phyloP scores from a whole-genome alignment of 1,140 invertebrate genomes.

The Lanistes nyassanus region DNA sequence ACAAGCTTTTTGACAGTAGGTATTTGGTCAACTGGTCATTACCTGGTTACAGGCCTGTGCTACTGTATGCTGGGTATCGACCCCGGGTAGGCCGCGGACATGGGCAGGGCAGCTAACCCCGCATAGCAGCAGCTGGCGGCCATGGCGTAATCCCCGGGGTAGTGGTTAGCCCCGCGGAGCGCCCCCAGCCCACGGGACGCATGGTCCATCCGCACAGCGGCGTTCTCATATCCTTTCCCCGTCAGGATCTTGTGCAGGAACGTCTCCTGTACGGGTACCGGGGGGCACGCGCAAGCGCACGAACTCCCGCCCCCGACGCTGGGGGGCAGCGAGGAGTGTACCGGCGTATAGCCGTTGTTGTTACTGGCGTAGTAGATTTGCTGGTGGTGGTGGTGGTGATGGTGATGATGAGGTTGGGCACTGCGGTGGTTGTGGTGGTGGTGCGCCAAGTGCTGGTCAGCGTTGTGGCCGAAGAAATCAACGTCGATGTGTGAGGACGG shows the following conservation, averaged over 20 bases:
- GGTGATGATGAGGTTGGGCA: conserved; percentile 1
- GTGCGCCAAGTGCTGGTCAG: conserved; percentile 16
- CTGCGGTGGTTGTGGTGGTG: conserved; percentile 11
- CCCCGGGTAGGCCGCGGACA: conserved; percentile 12
- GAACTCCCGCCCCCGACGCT: no score
- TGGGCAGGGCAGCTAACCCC: conserved; percentile 4
- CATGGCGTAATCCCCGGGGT: neutral
- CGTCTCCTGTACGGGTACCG: conserved; percentile 35
- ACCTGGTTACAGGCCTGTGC: neutral
- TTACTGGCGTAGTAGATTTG: conserved; percentile 8
- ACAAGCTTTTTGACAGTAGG: no score
- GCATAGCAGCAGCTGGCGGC: conserved; percentile 19
- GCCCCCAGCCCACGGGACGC: neutral
- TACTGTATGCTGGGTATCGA: conserved; percentile 9
- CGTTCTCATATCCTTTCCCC: conserved; percentile 49
- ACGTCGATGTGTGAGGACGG: conserved; percentile 16
- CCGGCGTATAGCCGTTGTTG: conserved; percentile 21
- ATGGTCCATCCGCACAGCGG: conserved; percentile 25
- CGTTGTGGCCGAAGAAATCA: conserved; percentile 7
- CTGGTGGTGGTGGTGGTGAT: neutral
- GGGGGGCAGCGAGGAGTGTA: neutral
- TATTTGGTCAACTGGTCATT: no score
- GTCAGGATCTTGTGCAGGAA: conserved; percentile 49
- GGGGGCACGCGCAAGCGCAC: conserved; percentile 32
- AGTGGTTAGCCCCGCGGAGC: neutral